Evolutionary conservation across 2,888 invertebrate genomes (phyloP).

Genomic region (Choristoneura rosaceana): DNA sequence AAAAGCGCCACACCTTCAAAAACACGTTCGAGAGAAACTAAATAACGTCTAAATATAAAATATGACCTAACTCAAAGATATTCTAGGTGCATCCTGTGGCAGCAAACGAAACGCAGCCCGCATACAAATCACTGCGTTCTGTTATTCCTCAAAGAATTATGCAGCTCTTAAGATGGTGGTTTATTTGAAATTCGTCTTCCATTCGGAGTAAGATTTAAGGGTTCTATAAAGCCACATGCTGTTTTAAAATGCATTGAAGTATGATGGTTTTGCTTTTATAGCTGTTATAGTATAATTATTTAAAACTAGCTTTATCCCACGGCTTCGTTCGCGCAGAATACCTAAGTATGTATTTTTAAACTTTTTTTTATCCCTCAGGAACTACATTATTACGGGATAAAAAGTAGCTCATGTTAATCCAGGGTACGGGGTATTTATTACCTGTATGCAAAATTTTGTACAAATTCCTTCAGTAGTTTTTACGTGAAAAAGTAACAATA

Average conservation of each 20-base stretch:
- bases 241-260: not conserved
- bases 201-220: not conserved
- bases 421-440: too few relatives aligned
- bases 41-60: slow-evolving; percentile 24
- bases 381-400: too few relatives aligned
- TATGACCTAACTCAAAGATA: slow-evolving; percentile 16
- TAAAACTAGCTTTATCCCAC: too few relatives aligned
- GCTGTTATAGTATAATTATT: not conserved
- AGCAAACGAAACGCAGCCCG: slow-evolving; percentile 29
- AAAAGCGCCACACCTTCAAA: not conserved
- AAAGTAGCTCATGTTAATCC: too few relatives aligned
- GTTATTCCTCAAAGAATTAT: slow-evolving; percentile 26
- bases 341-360: too few relatives aligned
- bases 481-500: too few relatives aligned
- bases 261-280: not conserved
- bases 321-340: too few relatives aligned
- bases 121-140: slow-evolving; percentile 33
- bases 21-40: not conserved
- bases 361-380: too few relatives aligned
- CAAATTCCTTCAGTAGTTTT: too few relatives aligned
- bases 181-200: slow-evolving; percentile 1
- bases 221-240: not conserved
- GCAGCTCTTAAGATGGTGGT: slow-evolving; percentile 2
- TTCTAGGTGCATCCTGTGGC: slow-evolving; percentile 26
- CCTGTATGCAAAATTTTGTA: too few relatives aligned